Base-by-base conservation (phyloP, 1,140 invertebrate species). In the Centruroides sculpturatus region DNA sequence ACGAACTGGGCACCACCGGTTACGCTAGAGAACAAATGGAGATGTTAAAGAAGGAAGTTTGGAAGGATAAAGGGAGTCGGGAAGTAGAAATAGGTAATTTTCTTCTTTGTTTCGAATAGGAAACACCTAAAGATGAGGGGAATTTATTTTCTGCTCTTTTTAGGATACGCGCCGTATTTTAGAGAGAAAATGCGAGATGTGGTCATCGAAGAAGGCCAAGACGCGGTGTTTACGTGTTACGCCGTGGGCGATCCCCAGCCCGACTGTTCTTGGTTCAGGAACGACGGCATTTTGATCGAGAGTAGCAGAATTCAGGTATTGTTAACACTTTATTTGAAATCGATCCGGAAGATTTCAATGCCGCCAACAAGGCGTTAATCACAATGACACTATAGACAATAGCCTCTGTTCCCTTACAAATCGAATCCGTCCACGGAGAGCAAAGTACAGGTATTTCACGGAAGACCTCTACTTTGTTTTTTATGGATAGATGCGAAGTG, bases 231-330 rank as follows among this genome's bases (percentile, higher is more conserved):
- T 52, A 58, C 23, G 9, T 96, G 91, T 74, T 83, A 85, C 56
- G 88, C 89, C 3, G 86, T 92, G 5, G 92, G 92, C 0, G 86
- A 89, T 68, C 93, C 93, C 0, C 83, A 85, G 69, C 92, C 94
- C 0, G 75, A 80, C 52, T 83, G 98, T n/a, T 89, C 94, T 66
- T 99, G 95, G 94, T 98, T 90, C 75, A 91, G 80, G 68, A 92
- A 92, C 71, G 90, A 93, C 69, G 80, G 87, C 69, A 86, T 92
- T 48, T 73, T 92, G 5, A 82, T 83, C 5, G 87, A 91, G 71
- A 85, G 82, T 36, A 82, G 84, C 63, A 77, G 89, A 57, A 81
- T 91, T 48, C 86, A 83, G 70, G 63, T 67, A 41, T 61, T 41
- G 5, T 1, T 41, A 8, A 41, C 8, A 23, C 23, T n/a, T n/a